Evolutionary conservation across 2,113 vertebrate genomes (phyloP), one percentile per base, ranked within the genome.

Genomic region (Lepisosteus osseus): DNA sequence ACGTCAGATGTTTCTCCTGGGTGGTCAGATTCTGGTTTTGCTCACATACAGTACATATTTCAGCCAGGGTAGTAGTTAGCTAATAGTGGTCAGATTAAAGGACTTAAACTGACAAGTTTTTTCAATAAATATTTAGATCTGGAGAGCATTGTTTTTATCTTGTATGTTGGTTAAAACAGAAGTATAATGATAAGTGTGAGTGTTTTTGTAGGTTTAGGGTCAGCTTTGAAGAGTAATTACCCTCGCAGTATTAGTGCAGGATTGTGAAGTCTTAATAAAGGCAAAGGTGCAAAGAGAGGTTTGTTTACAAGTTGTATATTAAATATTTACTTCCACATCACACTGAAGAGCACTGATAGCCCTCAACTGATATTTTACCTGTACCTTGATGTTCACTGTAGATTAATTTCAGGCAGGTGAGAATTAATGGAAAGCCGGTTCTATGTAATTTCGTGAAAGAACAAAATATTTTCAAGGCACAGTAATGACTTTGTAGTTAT

Each of bases 241-340:
- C 56, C 56, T 59, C 4, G 13, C 43, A 59, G 7, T 69, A 55
- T 70, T 61, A 73, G 65, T 55, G 51, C 68, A 72, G 67, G 56
- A 79, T 78, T 80, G 47, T 64, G 29, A 69, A 62, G 65, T 74
- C 40, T 54, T 63, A 74, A 56, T 69, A 45, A 42, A 51, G 54
- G 66, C 44, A 54, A 47, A 62, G 67, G 66, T 63, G 66, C 67
- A 64, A 63, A 72, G 72, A 77, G 43, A 69, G n/a, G 42, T 79
- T 79, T 80, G 64, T 86, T 83, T 76, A 79, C 71, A 75, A 74
- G 74, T 80, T 70, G 13, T 61, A 61, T 61, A 17, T 14, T 61
- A 61, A 61, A 70, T 56, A 61, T 74, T 55, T 74, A 61, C 3
- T 41, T 51, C 74, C 57, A 70, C 85, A 86, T 84, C 83, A 76